These are phyloP conservation scores for Branchipolynoe longqiensis DNA, from an alignment of 2,888 invertebrate species.

Conservation along the genomic window DNA sequence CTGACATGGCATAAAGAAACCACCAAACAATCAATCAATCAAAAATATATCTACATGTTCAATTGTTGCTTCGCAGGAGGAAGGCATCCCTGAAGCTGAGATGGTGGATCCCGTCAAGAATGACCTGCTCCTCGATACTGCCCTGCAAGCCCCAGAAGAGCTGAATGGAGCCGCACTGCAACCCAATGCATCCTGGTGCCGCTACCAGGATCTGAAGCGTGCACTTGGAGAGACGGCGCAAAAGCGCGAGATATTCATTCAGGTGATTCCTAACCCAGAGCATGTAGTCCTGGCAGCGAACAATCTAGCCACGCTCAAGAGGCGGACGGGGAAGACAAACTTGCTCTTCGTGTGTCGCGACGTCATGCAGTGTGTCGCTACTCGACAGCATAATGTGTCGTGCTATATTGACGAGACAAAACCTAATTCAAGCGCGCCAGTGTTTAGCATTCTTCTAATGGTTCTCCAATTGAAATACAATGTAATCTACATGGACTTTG, in stretches of 20 bases:
- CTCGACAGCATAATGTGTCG: background rate
- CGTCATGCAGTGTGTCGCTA: background rate
- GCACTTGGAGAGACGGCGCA: background rate
- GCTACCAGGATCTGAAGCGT: background rate
- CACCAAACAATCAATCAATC: too few species aligned
- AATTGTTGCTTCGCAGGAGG: too few species aligned
- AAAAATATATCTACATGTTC: too few species aligned
- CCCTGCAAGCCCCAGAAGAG: background rate
- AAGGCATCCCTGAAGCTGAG: slow-evolving; percentile 9
- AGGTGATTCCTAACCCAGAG: background rate
- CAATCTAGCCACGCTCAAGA: background rate
- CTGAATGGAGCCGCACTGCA: background rate
- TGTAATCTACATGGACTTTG: background rate
- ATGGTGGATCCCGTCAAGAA: background rate
- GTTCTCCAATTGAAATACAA: background rate
- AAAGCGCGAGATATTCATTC: background rate
- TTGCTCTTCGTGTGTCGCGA: background rate
- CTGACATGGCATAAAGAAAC: too few species aligned
- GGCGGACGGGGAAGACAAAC: background rate
- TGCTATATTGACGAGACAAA: background rate
- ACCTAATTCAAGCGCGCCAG: background rate
- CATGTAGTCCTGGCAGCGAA: slow-evolving; percentile 6
- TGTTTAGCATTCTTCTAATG: background rate
- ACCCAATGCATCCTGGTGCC: slow-evolving; percentile 26
- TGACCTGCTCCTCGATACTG: background rate